phyloP scores from a whole-genome alignment of 2,888 invertebrate species.

The Carcina quercana region DNA sequence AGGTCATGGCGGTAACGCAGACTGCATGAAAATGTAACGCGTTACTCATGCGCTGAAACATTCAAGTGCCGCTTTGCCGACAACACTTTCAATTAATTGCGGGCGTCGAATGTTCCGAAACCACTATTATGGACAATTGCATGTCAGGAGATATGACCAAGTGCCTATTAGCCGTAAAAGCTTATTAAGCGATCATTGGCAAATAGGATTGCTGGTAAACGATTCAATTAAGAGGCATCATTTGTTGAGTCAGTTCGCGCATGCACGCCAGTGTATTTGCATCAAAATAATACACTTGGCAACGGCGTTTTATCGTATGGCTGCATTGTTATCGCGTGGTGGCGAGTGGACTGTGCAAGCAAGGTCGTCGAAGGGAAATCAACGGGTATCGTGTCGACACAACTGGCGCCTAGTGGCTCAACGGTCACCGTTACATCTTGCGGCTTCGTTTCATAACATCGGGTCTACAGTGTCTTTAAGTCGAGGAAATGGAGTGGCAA shows the following conservation, averaged over 20 bases:
- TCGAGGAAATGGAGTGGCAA: slow-evolving; percentile 24
- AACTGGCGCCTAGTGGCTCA: slow-evolving; percentile 31
- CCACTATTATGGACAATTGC: slow-evolving; percentile 23
- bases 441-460: slow-evolving; percentile 47
- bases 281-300: slow-evolving; percentile 24
- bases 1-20: slow-evolving; percentile 53
- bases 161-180: too few species aligned
- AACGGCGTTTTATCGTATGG: slow-evolving; percentile 30
- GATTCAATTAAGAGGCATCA: slow-evolving; percentile 21
- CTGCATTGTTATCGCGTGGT: slow-evolving; percentile 42
- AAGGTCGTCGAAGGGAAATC: slow-evolving; percentile 71
- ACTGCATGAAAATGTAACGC: slow-evolving; percentile 49
- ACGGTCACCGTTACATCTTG: slow-evolving; percentile 47
- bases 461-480: slow-evolving; percentile 34
- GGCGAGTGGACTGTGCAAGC: slow-evolving; percentile 42
- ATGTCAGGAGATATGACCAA: slow-evolving; percentile 21
- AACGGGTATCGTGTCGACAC: slow-evolving; percentile 51
- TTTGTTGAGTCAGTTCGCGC: slow-evolving; percentile 12
- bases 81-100: slow-evolving; percentile 20
- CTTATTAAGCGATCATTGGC: slow-evolving; percentile 26
- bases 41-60: slow-evolving; percentile 40
- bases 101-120: slow-evolving; percentile 24
- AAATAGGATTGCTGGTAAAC: slow-evolving; percentile 24
- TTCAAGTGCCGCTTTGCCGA: slow-evolving; percentile 21
- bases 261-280: slow-evolving; percentile 14